These are phyloP conservation scores for Salmo trutta DNA, from an alignment of 2,797 vertebrate genomes.

Conservation along the genomic window DNA sequence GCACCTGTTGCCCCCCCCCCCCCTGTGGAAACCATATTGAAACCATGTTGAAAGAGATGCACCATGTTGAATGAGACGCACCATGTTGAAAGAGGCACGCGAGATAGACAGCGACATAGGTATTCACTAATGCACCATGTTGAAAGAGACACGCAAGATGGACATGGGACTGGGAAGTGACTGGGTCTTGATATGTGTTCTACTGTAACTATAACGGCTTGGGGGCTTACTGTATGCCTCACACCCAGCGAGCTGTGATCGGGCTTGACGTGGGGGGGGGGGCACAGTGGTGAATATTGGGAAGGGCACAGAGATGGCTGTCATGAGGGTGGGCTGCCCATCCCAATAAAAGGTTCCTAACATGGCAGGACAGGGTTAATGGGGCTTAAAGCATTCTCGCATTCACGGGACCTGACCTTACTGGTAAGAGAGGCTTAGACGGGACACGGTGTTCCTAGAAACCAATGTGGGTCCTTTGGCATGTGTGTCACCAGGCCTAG, in stretches of 20 bases:
- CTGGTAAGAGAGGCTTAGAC: neutral
- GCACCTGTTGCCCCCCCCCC: conserved; percentile 51
- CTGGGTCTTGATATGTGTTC: neutral
- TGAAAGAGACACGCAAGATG: no score
- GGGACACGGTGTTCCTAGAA: neutral
- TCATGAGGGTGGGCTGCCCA: neutral
- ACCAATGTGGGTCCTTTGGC: neutral
- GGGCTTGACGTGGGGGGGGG: neutral
- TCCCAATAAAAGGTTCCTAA: neutral
- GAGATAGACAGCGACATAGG: no score
- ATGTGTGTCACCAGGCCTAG: neutral
- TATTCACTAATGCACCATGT: no score
- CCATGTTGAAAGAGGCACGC: no score
- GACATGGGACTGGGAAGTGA: neutral
- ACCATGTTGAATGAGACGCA: no score
- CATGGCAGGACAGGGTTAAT: neutral
- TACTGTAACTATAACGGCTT: no score
- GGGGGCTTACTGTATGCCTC: neutral
- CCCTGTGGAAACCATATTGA: no score
- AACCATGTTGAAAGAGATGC: no score
- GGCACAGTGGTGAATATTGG: neutral
- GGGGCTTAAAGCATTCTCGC: neutral
- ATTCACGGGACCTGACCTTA: neutral
- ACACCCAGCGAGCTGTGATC: neutral
- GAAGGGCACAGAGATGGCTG: neutral